A percentile compares a stretch with the other conserved stretches of the same genome.
phyloP scores from a whole-genome alignment of 92 coral and sea anemone genomes.

The Epizoanthus stellaris region DNA sequence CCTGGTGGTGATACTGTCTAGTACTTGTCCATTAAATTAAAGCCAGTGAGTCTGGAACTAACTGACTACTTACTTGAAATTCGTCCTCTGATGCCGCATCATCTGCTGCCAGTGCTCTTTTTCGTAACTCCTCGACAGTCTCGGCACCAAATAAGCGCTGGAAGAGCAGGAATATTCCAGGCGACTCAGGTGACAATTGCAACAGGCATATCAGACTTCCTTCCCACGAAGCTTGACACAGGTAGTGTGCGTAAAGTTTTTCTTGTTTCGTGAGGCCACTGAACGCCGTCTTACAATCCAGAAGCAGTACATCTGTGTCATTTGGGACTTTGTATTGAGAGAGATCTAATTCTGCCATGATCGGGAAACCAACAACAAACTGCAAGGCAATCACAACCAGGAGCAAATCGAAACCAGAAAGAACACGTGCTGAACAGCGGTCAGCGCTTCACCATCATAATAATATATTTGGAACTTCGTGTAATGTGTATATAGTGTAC shows the following conservation, averaged over 20 bases:
- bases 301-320: conserved; percentile 72
- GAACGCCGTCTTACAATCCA: conserved; percentile 90
- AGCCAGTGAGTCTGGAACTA: not conserved
- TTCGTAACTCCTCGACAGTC: conserved; percentile 64
- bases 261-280: conserved; percentile 82
- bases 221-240: conserved; percentile 92
- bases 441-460: too few relatives aligned
- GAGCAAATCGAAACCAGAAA: too few relatives aligned
- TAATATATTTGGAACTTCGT: too few relatives aligned
- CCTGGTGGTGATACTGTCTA: too few relatives aligned
- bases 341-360: conserved; percentile 62
- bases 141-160: conserved; percentile 86
- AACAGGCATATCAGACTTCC: conserved; percentile 91
- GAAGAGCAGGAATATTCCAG: conserved; percentile 91
- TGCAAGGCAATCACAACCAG: too few relatives aligned
- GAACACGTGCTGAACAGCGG: too few relatives aligned
- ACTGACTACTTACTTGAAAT: conserved; percentile 68
- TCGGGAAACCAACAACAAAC: not conserved
- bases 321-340: conserved; percentile 83
- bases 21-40: too few relatives aligned
- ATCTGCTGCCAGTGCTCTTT: conserved; percentile 55
- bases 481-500: too few relatives aligned
- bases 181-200: conserved; percentile 95
- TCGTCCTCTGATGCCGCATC: conserved; percentile 82
- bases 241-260: conserved; percentile 88